A percentile compares a stretch with the other conserved stretches of the same genome.
phyloP scores from a whole-genome alignment of 2,888 invertebrate species.

The Pecten maximus region DNA sequence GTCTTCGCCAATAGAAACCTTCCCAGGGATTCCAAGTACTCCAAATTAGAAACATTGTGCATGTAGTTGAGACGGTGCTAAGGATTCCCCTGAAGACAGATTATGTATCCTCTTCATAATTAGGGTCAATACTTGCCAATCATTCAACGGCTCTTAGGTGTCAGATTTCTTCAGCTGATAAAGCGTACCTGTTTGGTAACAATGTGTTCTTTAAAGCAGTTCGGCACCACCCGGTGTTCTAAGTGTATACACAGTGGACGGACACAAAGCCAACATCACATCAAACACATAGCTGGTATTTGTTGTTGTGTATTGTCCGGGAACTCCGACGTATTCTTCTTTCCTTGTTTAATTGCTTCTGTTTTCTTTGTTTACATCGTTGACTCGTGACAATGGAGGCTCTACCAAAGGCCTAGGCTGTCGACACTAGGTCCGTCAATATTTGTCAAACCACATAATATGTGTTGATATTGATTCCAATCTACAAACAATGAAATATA shows the following conservation, averaged over 20 bases:
- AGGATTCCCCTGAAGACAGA: constrained; percentile 10
- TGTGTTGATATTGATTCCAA: constrained; percentile 24
- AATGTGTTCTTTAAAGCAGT: background rate
- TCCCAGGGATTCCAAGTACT: background rate
- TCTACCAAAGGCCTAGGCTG: background rate
- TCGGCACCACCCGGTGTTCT: background rate
- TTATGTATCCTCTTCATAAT: constrained; percentile 28
- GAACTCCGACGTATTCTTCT: background rate
- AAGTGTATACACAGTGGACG: background rate
- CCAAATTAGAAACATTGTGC: background rate
- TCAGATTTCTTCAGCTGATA: background rate
- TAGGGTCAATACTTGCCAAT: constrained; percentile 32
- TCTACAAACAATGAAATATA: constrained; percentile 14
- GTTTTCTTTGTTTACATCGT: constrained; percentile 22
- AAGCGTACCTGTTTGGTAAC: background rate
- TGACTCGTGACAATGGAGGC: background rate
- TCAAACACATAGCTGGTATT: background rate
- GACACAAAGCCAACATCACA: background rate
- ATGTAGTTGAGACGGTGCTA: background rate
- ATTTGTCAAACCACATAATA: background rate
- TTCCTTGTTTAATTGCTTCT: constrained; percentile 7
- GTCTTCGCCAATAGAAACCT: background rate
- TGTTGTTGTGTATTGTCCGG: constrained; percentile 10
- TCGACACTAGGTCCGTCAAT: background rate
- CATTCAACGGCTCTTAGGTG: background rate